These are phyloP conservation scores for Apolygus lucorum DNA, from an alignment of 1,140 invertebrate species.

Conservation along the genomic window DNA sequence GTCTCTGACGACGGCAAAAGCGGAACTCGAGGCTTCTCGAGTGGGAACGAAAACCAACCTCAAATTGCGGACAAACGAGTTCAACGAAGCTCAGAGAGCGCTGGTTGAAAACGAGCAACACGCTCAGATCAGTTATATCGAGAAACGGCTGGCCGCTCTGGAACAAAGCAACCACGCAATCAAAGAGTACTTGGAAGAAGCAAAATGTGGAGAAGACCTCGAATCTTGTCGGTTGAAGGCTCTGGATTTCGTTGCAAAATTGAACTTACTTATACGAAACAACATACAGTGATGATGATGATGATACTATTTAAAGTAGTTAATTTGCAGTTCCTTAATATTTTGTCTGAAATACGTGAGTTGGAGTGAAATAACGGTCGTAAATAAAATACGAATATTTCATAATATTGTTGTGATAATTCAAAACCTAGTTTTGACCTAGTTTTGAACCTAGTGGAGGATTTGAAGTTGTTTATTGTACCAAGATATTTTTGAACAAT, in stretches of 20 bases:
- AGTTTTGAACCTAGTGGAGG: too few relatives aligned
- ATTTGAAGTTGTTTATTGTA: too few relatives aligned
- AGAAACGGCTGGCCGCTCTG: conserved; percentile 54
- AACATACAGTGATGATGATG: too few relatives aligned
- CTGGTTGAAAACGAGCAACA: conserved; percentile 60
- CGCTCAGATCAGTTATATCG: conserved; percentile 50
- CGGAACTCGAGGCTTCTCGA: conserved; percentile 25
- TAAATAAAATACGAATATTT: too few relatives aligned
- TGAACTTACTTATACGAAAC: conserved; percentile 6
- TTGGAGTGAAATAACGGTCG: too few relatives aligned
- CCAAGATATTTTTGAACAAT: too few relatives aligned
- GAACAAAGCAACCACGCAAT: conserved; percentile 56
- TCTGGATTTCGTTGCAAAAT: neutral
- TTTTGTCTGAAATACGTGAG: too few relatives aligned
- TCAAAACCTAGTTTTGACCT: too few relatives aligned
- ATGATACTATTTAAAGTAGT: too few relatives aligned
- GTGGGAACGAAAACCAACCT: neutral
- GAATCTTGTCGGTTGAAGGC: conserved; percentile 2
- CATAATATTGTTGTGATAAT: too few relatives aligned
- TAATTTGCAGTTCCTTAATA: too few relatives aligned
- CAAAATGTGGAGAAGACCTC: conserved; percentile 44
- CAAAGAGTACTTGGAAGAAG: conserved; percentile 52
- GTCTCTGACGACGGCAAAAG: conserved; percentile 37
- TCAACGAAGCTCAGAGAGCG: conserved; percentile 41
- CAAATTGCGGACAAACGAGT: neutral